phyloP scores from a whole-genome alignment of 2,888 invertebrate species.

The Melipona beecheii region DNA sequence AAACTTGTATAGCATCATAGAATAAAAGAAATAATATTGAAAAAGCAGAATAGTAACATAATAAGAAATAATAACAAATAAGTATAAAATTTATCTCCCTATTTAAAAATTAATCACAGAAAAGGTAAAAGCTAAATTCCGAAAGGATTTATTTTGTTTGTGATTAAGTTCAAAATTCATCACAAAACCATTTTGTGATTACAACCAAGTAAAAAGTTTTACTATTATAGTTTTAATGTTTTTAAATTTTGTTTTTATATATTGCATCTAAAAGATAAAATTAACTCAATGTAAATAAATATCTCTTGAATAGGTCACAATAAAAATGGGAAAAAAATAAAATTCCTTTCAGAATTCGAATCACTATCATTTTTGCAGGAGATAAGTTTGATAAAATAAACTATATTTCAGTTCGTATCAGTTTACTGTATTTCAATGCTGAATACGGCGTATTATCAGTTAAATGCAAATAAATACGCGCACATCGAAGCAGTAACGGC shows the following conservation, averaged over 20 bases:
- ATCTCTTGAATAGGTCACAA: neutral
- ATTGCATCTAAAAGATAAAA: neutral
- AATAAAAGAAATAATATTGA: neutral
- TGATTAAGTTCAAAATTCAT: too few relatives aligned
- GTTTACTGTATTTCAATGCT: conserved; percentile 65
- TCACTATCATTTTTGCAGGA: conserved; percentile 25
- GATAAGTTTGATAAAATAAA: conserved; percentile 43
- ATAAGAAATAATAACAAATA: conserved; percentile 12
- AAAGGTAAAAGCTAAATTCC: conserved; percentile 5
- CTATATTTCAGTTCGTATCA: conserved; percentile 48
- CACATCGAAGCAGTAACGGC: conserved; percentile 58
- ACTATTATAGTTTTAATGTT: neutral
- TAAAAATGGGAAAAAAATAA: neutral
- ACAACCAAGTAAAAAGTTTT: neutral
- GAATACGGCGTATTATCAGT: conserved; percentile 60
- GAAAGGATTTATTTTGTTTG: conserved; percentile 12
- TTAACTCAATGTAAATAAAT: neutral
- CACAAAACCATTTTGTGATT: too few relatives aligned
- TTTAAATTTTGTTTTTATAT: neutral
- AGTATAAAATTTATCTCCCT: conserved; percentile 10
- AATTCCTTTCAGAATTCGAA: conserved; percentile 15
- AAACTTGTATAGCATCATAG: neutral
- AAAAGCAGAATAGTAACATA: conserved; percentile 8
- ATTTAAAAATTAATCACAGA: conserved; percentile 22
- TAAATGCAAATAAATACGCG: conserved; percentile 62